A percentile compares a stretch with the other conserved stretches of the same genome.
phyloP scores from a whole-genome alignment of 2,797 vertebrate species.

The Urosaurus nigricauda region DNA sequence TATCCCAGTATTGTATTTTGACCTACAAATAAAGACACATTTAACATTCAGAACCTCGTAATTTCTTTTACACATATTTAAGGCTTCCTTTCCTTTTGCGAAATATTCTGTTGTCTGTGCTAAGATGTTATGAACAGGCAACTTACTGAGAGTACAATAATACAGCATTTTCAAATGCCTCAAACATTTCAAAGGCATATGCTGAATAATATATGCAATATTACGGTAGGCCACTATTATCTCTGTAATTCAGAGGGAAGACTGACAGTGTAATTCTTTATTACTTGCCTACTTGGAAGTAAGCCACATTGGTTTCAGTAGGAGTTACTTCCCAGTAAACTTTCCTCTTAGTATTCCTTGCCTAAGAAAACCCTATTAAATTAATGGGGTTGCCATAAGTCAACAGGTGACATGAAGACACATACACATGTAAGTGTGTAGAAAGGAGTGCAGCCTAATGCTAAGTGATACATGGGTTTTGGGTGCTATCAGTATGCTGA shows the following conservation, averaged over 20 bases:
- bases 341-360: too few relatives aligned
- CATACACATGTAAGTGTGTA: not conserved
- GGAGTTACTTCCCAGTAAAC: not conserved
- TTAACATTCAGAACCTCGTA: not conserved
- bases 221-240: not conserved
- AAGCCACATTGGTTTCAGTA: not conserved
- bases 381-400: too few relatives aligned
- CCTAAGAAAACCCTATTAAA: too few relatives aligned
- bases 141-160: not conserved
- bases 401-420: too few relatives aligned
- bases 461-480: not conserved
- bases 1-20: too few relatives aligned
- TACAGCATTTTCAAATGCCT: too few relatives aligned
- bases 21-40: not conserved
- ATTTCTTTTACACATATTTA: not conserved
- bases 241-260: not conserved
- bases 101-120: not conserved
- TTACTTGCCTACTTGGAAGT: not conserved
- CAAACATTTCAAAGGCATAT: not conserved
- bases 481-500: too few relatives aligned
- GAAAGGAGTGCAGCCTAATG: not conserved
- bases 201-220: not conserved
- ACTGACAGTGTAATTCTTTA: not conserved
- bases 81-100: not conserved
- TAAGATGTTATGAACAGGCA: not conserved